Base-by-base conservation (phyloP, 2,113 vertebrate species). In the Chlamydotis undulata region DNA sequence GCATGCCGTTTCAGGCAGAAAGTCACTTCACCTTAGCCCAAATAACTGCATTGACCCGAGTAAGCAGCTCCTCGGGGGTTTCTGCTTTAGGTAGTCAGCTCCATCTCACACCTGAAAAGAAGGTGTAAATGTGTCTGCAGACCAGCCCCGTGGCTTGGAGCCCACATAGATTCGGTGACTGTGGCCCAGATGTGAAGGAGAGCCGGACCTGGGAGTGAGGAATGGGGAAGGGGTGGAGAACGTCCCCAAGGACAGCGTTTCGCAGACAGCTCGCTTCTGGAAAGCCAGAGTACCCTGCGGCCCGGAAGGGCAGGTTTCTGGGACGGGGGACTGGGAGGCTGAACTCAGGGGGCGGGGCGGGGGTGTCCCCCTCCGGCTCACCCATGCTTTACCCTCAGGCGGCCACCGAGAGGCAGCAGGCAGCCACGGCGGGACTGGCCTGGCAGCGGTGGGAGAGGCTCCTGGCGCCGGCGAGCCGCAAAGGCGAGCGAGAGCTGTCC, bases 141-240 rank as follows among this genome's bases (percentile, higher is more conserved):
- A 39, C 23, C 57, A 29, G 2, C 16, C 37, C 25, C 0, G 1
- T 0, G 4, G 19, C 5, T 4, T 10, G 55, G 9, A 53, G 9
- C 24, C 47, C 29, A 7, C 10, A 39, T 24, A 11, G 24, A 4
- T 47, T 47, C 1, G 2, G 39, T 5, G 37, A 2, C 26, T 5
- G 24, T 3, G 75, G 45, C 45, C 43, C 22, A 6, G 11, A 12
- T 3, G 3, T 14, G 53, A 71, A 12, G 53, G 25, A 56, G 33
- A 69, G 26, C 25, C 1, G 3, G 18, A 50, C 17, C 28, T 18
- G 24, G 23, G 22, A 53, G 29, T 9, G 47, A 14, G 45, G 37
- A 41, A 14, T 69, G 15, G 43, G 17, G 15, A 63, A 47, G 5
- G 13, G 13, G 14, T 33, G 43, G 33, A 35, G 33, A 65, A 56